Percentiles rank a stretch among this genome's conserved stretches.
Conservation (phyloP, 2,888 invertebrate species). For the Leucophora obtusa region DNA sequence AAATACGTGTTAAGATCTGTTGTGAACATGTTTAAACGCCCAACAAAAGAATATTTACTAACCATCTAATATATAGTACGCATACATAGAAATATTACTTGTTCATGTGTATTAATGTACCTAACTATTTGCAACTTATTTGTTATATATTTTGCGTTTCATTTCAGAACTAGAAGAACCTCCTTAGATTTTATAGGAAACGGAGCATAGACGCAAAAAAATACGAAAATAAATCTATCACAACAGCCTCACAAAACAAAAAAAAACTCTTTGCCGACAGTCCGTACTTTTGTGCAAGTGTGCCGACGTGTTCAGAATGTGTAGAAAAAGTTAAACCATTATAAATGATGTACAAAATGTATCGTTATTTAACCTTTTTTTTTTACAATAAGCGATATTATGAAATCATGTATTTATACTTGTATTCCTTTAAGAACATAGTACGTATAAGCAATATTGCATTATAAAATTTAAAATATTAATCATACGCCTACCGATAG, state of each 20-base stretch:
- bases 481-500: no score
- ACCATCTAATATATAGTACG: background rate
- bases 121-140: constrained; percentile 3
- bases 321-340: background rate
- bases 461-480: no score
- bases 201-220: constrained; percentile 11
- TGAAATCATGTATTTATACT: no score
- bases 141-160: constrained; percentile 8
- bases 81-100: background rate
- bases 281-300: background rate
- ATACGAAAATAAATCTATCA: constrained; percentile 22
- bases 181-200: constrained; percentile 4
- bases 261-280: background rate
- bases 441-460: no score
- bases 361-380: constrained; percentile 23
- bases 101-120: background rate
- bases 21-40: constrained; percentile 26
- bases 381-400: background rate
- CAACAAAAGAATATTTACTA: background rate
- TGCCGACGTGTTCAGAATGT: constrained; percentile 31
- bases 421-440: no score
- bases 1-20: constrained; percentile 42
- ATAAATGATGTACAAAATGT: constrained; percentile 35
- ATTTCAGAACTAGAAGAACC: constrained; percentile 3
- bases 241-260: background rate